A percentile compares a stretch with the other conserved stretches of the same genome.
Evolutionary conservation across 2,888 invertebrate species (phyloP).

Genomic region (Fragum fragum): DNA sequence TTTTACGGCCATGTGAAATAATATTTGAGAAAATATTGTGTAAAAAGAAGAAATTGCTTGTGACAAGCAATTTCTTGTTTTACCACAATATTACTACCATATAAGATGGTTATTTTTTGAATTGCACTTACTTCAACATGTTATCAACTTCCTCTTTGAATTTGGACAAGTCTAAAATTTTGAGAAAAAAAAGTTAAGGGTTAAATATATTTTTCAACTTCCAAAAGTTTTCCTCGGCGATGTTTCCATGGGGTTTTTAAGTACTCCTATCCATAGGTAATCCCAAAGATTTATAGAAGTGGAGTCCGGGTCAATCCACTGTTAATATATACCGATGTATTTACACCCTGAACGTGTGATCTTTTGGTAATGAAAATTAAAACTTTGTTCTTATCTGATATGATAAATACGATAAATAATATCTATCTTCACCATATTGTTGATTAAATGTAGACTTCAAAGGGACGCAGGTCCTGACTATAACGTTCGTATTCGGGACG

Average conservation of each 20-base stretch:
- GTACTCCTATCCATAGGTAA: slow-evolving; percentile 11
- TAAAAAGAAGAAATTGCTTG: no score
- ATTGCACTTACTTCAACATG: no score
- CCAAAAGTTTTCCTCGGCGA: neutral
- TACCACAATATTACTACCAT: no score
- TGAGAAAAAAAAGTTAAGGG: no score
- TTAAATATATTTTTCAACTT: no score
- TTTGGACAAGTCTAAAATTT: no score
- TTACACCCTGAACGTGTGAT: slow-evolving; percentile 22
- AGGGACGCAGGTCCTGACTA: slow-evolving; percentile 59
- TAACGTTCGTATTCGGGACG: slow-evolving; percentile 53
- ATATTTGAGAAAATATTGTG: no score
- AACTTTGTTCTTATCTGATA: slow-evolving; percentile 51
- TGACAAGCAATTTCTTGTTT: no score
- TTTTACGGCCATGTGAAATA: no score
- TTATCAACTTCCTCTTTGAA: no score
- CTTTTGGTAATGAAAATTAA: slow-evolving; percentile 22
- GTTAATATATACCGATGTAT: slow-evolving; percentile 15
- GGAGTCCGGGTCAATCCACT: slow-evolving; percentile 19
- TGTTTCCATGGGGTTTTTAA: neutral
- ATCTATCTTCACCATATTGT: slow-evolving; percentile 49
- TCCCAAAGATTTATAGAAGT: slow-evolving; percentile 9
- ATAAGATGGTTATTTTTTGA: no score
- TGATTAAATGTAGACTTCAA: slow-evolving; percentile 58
- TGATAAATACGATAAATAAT: slow-evolving; percentile 63